phyloP scores from a whole-genome alignment of 2,113 vertebrate genomes.

The Oreochromis aureus region DNA sequence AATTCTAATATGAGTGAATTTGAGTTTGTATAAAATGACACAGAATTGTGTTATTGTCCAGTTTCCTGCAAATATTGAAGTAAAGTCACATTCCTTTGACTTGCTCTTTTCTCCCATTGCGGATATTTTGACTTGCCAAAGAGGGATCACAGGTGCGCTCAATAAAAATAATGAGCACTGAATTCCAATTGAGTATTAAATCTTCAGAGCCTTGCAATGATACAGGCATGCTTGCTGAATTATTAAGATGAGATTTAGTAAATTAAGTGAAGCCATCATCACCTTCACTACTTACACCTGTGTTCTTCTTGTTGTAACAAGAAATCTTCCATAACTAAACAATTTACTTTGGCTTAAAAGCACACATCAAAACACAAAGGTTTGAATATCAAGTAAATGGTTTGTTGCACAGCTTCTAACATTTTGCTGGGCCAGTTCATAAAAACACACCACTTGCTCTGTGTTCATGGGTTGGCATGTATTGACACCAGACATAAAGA shows the following conservation, averaged over 20 bases:
- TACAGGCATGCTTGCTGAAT: background rate
- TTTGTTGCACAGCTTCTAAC: background rate
- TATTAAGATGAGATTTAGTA: background rate
- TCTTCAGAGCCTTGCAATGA: background rate
- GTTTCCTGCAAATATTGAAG: rapidly evolving
- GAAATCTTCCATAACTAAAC: background rate
- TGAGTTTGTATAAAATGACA: too few species aligned
- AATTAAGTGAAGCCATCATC: background rate
- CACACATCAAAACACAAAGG: background rate
- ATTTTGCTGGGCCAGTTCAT: background rate
- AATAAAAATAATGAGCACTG: background rate
- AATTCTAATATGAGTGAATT: background rate
- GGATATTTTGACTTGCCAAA: background rate
- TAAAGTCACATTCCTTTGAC: background rate
- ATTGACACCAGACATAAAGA: slow-evolving; percentile 11
- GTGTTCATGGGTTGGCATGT: background rate
- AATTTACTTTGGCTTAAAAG: background rate
- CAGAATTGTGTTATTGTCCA: background rate
- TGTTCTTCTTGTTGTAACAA: background rate
- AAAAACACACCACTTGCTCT: background rate
- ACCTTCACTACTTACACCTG: background rate
- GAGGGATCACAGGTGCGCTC: rapidly evolving
- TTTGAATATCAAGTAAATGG: background rate
- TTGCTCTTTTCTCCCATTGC: background rate
- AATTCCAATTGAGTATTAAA: background rate